Base-by-base conservation (phyloP, 1,140 invertebrate species). In the Nasonia vitripennis region DNA sequence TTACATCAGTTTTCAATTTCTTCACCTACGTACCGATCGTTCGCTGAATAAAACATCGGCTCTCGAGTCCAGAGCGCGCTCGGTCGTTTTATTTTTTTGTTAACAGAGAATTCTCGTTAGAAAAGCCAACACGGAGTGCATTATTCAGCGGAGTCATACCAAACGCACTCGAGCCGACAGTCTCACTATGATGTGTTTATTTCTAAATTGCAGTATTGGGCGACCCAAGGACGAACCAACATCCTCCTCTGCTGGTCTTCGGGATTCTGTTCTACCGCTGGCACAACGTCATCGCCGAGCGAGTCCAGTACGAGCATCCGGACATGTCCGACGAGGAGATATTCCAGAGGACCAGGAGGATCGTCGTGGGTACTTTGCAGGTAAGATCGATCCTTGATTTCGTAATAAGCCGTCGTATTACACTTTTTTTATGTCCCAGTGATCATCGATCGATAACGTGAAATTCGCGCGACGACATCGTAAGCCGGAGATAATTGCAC, bases 161-260 rank as follows among this genome's bases (percentile, higher is more conserved):
- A 23, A n/a, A n/a, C 7, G 6, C 74, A 9, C 74, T 45, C 73
- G 23, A 31, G 7, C n/a, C 70, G 27, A 74, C 31, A 37, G 31
- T 74, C 0, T 20, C 5, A 0, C 48, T 17, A 51, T 4, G 3
- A 62, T 62, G 4, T 6, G 6, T 62, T n/a, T 86, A 79, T 88
- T 51, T 70, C 86, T 73, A 77, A 84, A 86, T 87, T 89, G 75
- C 89, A 99, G 99, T 99, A 86, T 93, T 99, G 17, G 99, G 99
- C 12, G 98, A 99, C 94, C 97, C 98, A 3, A 95, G 99, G 87
- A 98, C 97, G 12, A 99, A 99, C 93, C 99, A 99, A 93, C 99
- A 99, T 93, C 99, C 99, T 0, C 98, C 98, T 0, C 92, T 99
- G 83, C 93, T 99, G 9, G 96, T 98, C 0, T 97, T 99, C 87